A percentile compares a stretch with the other conserved stretches of the same genome.
Conservation (phyloP, 2,797 vertebrate species). For the Lepus townsendii region DNA sequence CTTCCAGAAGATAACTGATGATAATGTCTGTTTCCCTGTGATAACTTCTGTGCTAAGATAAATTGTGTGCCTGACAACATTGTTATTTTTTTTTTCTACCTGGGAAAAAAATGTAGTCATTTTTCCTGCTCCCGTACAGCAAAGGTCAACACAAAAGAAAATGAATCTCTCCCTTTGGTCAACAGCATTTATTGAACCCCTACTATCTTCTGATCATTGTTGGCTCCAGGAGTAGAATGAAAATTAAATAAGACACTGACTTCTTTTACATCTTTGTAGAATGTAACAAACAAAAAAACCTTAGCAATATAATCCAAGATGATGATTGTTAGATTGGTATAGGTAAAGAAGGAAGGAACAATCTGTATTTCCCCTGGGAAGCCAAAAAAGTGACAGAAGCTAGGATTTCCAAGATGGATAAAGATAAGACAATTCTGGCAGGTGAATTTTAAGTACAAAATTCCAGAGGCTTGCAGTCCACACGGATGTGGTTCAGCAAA, state of each 20-base stretch:
- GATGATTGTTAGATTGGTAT: background rate
- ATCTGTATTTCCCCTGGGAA: background rate
- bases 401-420: background rate
- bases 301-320: background rate
- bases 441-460: background rate
- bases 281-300: background rate
- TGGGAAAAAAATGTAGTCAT: background rate
- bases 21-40: background rate
- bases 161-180: conserved; percentile 1
- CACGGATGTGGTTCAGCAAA: background rate
- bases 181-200: background rate
- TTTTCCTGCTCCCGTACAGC: background rate
- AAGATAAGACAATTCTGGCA: background rate
- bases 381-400: background rate
- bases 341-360: background rate
- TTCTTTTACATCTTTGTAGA: conserved; percentile 17
- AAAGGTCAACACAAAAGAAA: conserved; percentile 61
- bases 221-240: background rate
- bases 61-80: background rate
- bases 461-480: background rate
- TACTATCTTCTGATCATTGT: background rate
- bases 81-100: conserved; percentile 33
- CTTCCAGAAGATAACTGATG: conserved; percentile 24
- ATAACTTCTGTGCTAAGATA: background rate
- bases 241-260: background rate